Evolutionary conservation across 2,888 invertebrate genomes (phyloP), one percentile per base, ranked within the genome.

Genomic region (Tryphoninae sp.): DNA sequence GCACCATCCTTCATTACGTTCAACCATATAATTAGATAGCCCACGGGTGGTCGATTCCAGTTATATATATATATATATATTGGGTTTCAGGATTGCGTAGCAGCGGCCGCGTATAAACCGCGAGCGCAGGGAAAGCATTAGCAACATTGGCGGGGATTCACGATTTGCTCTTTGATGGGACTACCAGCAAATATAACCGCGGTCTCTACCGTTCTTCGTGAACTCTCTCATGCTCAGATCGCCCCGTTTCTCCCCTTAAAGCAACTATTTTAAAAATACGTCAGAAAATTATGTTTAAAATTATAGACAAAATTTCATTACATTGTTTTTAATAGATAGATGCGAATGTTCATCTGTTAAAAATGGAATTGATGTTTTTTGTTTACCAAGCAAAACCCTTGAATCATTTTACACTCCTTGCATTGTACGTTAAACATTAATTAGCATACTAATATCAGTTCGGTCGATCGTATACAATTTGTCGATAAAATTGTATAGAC

Each of bases 21-120:
- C 83, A 83, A 79, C 84, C 85, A 83, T 86, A 86, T 87, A 88
- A 88, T 87, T 87, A 86, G 85, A 87, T 88, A 87, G 83, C 84
- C 83, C 83, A 84, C 85, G 81, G 78, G 65, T 68, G 74, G 76
- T 77, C 79, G 82, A 82, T 82, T 76, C 62, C 62, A 64, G 51
- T 53, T 76, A 58, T 45, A 42, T 45, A 58, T 55, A 67, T 42
- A 42, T 73, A 40, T 16, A 73, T 53, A 64, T 7, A 72, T 82
- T 58, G 71, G 68, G 65, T 40, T 55, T 49, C 62, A 26, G 68
- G 72, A 82, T 75, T 72, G 33, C 71, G 64, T 58, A 49, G 62
- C 67, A 45, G 26, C 67, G 53, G 33, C 33, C 33, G 69, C 53
- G 71, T 61, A 76, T 22, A 40, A 72, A 72, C 75, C 71, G 45